Evolutionary conservation across 1,140 invertebrate species (phyloP), one percentile per base, ranked within the genome.

Genomic region (Scaptomyza hsui): DNA sequence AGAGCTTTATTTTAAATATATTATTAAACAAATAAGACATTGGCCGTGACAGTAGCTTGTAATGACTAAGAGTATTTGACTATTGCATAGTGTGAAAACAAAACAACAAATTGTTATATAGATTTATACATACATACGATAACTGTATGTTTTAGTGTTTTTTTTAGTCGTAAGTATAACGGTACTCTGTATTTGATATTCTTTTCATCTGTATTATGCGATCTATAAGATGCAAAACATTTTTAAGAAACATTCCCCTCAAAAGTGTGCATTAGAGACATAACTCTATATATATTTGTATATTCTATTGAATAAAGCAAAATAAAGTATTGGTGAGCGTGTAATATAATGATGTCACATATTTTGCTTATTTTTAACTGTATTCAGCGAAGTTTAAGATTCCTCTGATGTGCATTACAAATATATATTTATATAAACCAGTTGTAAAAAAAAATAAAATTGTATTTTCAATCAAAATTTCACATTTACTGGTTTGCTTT

Each of bases 11-110:
- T 44, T 59, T 76, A 75, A 12, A 35, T 35, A n/a, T 35, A 12
- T 35, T 24, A 24, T 24, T n/a, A 35, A 12, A 37, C n/a, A 37
- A n/a, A n/a, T 37, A n/a, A 37, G 77, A 52, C 35, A 68, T 82
- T 86, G 81, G 81, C 81, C 81, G 81, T 86, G 81, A 86, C 70
- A 67, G 52, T 85, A 85, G 75, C 49, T 74, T 63, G 69, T 85
- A 85, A 72, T 67, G 49, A 57, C 51, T n/a, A 53, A 75, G 52
- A 53, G 26, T 72, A 63, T 55, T 59, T 47, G 16, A 51, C 37
- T 42, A 18, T 62, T 42, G 44, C 13, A 39, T 39, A 62, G 24
- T 62, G 7, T 4, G 15, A 26, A 19, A 35, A 41, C 5, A 9
- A 1, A 29, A 37, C 32, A n/a, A 37, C 32, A 13, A 67, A 57